A percentile compares a stretch with the other conserved stretches of the same genome.
Conservation (phyloP, 2,113 vertebrate genomes). For the Dicrurus megarhynchus region DNA sequence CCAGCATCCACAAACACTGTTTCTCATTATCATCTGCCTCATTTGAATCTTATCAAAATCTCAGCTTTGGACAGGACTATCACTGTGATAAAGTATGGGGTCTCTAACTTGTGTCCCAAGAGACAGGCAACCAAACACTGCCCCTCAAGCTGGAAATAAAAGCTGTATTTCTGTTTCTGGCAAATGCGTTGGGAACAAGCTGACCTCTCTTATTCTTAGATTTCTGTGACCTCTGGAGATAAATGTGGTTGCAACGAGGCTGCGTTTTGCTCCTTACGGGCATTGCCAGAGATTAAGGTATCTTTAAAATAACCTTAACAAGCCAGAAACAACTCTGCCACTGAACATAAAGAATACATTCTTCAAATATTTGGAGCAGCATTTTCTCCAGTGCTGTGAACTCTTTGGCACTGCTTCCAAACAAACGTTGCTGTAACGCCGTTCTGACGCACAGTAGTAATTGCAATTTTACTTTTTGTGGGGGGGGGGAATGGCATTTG, state of each 20-base stretch:
- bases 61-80: not conserved
- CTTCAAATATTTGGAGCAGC: slow-evolving; percentile 15
- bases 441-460: not conserved
- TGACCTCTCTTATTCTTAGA: slow-evolving; percentile 70
- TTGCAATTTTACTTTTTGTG: not conserved
- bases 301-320: slow-evolving; percentile 61
- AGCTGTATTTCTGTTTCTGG: slow-evolving; percentile 57
- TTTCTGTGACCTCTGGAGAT: slow-evolving; percentile 59
- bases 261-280: not conserved
- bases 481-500: not conserved
- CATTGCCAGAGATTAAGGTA: slow-evolving; percentile 60
- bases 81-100: not conserved
- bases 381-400: not conserved
- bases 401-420: not conserved
- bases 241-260: slow-evolving; percentile 49
- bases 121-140: not conserved
- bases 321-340: slow-evolving; percentile 43
- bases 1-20: not conserved
- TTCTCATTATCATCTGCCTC: not conserved
- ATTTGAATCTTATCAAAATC: slow-evolving; percentile 23
- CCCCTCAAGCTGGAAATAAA: slow-evolving; percentile 22
- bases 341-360: slow-evolving; percentile 34
- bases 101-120: not conserved
- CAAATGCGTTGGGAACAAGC: slow-evolving; percentile 62
- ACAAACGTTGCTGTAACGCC: not conserved